A percentile compares a stretch with the other conserved stretches of the same genome.
These are phyloP conservation scores for Vesta saturnalis DNA, from an alignment of 2,888 invertebrate genomes.

Conservation along the genomic window DNA sequence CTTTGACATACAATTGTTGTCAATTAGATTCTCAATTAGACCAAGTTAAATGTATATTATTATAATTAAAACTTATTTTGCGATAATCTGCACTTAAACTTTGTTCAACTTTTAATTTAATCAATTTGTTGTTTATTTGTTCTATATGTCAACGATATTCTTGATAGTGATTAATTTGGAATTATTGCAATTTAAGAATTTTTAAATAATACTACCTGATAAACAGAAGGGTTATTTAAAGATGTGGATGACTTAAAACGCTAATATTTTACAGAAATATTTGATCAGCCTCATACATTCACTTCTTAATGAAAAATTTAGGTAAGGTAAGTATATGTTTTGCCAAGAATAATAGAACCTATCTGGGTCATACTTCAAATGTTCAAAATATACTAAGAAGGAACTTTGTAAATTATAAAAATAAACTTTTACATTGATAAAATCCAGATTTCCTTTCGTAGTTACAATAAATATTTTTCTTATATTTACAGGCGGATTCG, in stretches of 20 bases:
- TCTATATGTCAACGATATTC: too few species aligned
- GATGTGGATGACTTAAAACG: too few species aligned
- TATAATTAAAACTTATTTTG: neutral
- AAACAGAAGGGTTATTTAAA: too few species aligned
- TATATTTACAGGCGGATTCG: constrained; percentile 73
- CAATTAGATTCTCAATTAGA: neutral
- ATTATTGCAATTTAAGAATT: too few species aligned
- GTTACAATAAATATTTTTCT: neutral
- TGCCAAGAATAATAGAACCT: too few species aligned
- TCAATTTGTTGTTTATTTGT: too few species aligned
- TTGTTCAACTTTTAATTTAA: neutral
- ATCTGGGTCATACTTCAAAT: neutral
- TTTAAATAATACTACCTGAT: too few species aligned
- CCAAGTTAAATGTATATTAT: neutral
- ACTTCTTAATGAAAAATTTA: too few species aligned
- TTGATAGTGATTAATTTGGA: too few species aligned
- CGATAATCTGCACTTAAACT: neutral
- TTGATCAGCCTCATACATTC: too few species aligned
- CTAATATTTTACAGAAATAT: too few species aligned
- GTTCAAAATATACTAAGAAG: neutral
- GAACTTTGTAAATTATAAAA: neutral
- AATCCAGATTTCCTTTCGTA: neutral
- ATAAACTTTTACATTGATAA: constrained; percentile 1
- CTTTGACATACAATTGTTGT: neutral
- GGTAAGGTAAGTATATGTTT: too few species aligned